Percentiles rank a stretch among this genome's conserved stretches.
Evolutionary conservation across 2,797 vertebrate genomes (phyloP).

Genomic region (Acipenser transmontanus): DNA sequence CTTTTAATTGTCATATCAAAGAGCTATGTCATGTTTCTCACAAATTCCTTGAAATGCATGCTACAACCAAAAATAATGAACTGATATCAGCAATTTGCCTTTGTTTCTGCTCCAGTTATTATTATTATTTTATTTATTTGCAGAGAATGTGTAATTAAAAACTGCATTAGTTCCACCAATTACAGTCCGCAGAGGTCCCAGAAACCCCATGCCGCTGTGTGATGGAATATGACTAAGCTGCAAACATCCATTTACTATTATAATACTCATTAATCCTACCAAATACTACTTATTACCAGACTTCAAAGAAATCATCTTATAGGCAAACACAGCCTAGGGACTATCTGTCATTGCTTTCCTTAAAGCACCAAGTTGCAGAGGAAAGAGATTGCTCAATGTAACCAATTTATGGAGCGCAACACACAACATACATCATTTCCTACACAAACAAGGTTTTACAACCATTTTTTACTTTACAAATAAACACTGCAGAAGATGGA

Average conservation of each 20-base stretch:
- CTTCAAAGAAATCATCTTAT: conserved; percentile 93
- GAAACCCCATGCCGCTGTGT: conserved; percentile 75
- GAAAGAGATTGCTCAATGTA: conserved; percentile 47
- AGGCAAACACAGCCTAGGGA: conserved; percentile 85
- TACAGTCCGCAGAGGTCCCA: conserved; percentile 79
- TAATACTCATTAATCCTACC: conserved; percentile 95
- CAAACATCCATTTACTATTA: conserved; percentile 93
- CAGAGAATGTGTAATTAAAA: conserved; percentile 79
- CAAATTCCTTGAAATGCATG: neutral
- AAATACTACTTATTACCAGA: conserved; percentile 94
- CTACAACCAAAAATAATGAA: neutral
- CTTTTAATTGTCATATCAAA: neutral
- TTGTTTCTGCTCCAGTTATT: conserved; percentile 44
- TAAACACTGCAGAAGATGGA: neutral
- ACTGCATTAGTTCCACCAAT: conserved; percentile 79
- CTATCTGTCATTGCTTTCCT: conserved; percentile 76
- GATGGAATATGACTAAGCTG: conserved; percentile 86
- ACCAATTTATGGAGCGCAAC: conserved; percentile 51
- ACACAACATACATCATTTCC: conserved; percentile 50
- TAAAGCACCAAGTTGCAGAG: conserved; percentile 54
- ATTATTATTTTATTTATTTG: conserved; percentile 48
- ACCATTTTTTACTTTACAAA: conserved; percentile 3
- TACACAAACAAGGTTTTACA: conserved; percentile 31
- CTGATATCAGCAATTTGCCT: conserved; percentile 36
- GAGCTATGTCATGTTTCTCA: neutral